Evolutionary conservation across 2,797 vertebrate species (phyloP).

Genomic region (Tadarida brasiliensis): DNA sequence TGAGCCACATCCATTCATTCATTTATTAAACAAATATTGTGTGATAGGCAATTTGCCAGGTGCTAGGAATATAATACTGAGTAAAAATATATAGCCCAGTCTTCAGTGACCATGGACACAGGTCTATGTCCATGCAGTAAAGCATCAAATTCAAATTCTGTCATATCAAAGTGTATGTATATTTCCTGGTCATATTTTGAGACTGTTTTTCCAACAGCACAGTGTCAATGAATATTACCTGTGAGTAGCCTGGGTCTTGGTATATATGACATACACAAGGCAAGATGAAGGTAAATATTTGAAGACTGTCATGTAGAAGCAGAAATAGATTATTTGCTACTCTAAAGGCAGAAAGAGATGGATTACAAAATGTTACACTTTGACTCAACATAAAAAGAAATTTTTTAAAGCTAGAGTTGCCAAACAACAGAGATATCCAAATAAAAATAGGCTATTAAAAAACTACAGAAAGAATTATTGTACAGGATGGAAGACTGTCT

Average conservation of each 20-base stretch:
- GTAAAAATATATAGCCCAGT: neutral
- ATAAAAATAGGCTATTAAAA: neutral
- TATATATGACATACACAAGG: neutral
- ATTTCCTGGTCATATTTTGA: neutral
- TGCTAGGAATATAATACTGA: neutral
- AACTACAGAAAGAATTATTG: neutral
- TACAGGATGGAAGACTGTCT: neutral
- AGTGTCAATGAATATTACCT: neutral
- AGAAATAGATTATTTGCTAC: neutral
- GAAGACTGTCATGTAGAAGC: neutral
- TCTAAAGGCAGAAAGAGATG: constrained; percentile 4
- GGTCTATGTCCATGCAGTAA: neutral
- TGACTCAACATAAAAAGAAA: neutral
- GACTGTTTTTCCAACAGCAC: neutral
- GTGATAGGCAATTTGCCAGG: neutral
- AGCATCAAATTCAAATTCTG: neutral
- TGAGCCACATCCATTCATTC: neutral
- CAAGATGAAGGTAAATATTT: neutral
- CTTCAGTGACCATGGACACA: neutral
- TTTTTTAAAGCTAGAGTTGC: neutral
- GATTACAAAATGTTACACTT: neutral
- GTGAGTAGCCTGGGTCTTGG: neutral
- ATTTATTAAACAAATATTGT: neutral
- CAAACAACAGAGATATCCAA: neutral
- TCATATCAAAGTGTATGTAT: neutral